These are phyloP conservation scores for Chelonia mydas DNA, from an alignment of 2,797 vertebrate genomes.

Conservation along the genomic window DNA sequence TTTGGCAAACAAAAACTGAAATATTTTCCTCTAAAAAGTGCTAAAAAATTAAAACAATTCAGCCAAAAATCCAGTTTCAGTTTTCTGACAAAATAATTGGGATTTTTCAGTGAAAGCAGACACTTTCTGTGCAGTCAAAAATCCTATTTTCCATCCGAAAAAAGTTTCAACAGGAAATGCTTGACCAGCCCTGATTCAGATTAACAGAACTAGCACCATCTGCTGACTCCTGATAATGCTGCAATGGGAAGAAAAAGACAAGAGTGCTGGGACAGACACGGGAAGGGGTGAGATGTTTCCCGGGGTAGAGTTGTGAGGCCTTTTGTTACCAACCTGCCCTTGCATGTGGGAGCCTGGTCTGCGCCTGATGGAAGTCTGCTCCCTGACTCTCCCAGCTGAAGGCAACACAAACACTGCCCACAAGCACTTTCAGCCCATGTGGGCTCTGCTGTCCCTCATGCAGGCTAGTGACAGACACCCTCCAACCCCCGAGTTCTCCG, in stretches of 20 bases:
- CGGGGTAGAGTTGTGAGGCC: not conserved
- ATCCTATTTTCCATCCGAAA: not conserved
- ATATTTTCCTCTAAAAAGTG: not conserved
- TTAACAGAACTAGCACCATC: not conserved
- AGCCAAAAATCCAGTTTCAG: not conserved
- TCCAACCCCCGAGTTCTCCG: too few relatives aligned
- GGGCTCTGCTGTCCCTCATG: not conserved
- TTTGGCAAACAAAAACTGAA: not conserved
- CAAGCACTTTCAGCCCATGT: not conserved
- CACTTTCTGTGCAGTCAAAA: not conserved
- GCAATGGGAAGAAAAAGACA: not conserved
- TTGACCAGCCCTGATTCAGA: not conserved
- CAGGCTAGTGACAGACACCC: too few relatives aligned
- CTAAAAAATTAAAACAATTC: not conserved
- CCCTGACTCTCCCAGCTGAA: not conserved
- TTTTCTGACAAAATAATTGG: not conserved
- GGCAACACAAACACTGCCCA: not conserved
- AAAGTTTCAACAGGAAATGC: not conserved
- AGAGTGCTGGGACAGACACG: not conserved
- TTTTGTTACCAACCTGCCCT: not conserved
- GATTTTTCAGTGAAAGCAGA: not conserved
- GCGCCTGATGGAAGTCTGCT: not conserved
- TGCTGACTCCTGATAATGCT: fast-evolving
- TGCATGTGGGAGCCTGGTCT: not conserved
- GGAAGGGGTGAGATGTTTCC: not conserved